A percentile compares a stretch with the other conserved stretches of the same genome.
Evolutionary conservation across 1,140 invertebrate species (phyloP).

Genomic region (Ditylenchus dipsaci): DNA sequence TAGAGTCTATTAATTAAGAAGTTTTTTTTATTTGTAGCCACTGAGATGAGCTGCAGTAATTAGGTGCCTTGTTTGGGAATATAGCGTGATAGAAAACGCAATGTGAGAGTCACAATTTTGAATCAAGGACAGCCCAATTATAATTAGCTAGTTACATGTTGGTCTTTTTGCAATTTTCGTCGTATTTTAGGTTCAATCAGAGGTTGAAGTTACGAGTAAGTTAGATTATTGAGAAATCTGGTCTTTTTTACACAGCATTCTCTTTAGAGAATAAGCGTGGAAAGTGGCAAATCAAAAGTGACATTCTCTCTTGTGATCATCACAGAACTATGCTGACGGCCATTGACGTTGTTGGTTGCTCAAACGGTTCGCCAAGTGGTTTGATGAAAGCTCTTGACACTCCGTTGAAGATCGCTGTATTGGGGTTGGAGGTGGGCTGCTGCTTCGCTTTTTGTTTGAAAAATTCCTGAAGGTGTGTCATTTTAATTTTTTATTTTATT

Average conservation of each 20-base stretch:
- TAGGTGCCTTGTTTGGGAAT: too few species aligned
- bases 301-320: conserved; percentile 47
- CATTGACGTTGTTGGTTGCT: conserved; percentile 15
- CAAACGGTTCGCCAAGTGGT: not conserved
- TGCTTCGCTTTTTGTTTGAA: conserved; percentile 33
- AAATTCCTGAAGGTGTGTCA: conserved; percentile 28
- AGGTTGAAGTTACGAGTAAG: conserved; percentile 36
- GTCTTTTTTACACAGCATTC: too few species aligned
- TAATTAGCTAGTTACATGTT: too few species aligned
- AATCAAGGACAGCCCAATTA: too few species aligned
- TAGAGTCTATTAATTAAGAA: too few species aligned
- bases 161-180: too few species aligned
- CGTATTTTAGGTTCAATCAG: conserved; percentile 43
- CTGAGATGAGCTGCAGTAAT: too few species aligned
- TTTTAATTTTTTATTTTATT: conserved; percentile 2
- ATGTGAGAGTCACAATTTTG: too few species aligned
- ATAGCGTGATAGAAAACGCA: too few species aligned
- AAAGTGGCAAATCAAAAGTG: conserved; percentile 16
- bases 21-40: too few species aligned
- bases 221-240: not conserved
- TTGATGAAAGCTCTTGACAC: conserved; percentile 7
- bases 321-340: conserved; percentile 33
- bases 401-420: conserved; percentile 31
- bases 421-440: conserved; percentile 50
- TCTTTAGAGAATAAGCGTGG: conserved; percentile 32